Evolutionary conservation across 2,797 vertebrate genomes (phyloP).

Genomic region (Halcyon leucocephala): DNA sequence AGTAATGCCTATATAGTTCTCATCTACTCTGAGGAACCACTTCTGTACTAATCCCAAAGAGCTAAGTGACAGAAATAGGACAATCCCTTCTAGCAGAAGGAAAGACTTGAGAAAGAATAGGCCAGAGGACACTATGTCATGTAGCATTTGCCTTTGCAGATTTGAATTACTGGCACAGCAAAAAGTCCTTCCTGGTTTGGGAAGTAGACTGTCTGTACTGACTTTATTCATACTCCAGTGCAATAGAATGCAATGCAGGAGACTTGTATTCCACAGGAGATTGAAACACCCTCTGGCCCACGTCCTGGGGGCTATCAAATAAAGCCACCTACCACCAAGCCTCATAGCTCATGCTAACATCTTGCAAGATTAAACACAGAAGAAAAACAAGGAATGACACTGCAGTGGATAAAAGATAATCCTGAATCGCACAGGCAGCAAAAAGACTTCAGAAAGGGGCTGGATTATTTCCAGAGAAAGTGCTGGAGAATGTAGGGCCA

Average conservation of each 20-base stretch:
- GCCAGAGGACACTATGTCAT: background rate
- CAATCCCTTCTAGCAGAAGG: background rate
- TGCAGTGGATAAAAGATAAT: background rate
- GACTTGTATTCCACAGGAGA: background rate
- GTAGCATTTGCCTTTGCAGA: background rate
- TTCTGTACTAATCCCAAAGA: background rate
- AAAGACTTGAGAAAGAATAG: background rate
- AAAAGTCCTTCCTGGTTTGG: background rate
- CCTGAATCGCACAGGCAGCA: background rate
- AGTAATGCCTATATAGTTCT: background rate
- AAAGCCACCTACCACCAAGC: background rate
- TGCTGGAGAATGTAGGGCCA: background rate
- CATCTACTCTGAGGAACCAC: background rate
- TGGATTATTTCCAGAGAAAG: background rate
- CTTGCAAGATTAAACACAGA: background rate
- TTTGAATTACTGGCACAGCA: background rate
- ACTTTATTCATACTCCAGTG: background rate
- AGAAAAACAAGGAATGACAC: background rate
- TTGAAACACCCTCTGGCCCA: background rate
- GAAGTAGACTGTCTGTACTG: background rate
- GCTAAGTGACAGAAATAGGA: background rate
- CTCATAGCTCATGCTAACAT: background rate
- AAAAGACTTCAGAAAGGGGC: background rate
- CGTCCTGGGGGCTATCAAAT: background rate
- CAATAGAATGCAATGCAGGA: background rate